Evolutionary conservation across 2,797 vertebrate species (phyloP), one percentile per base, ranked within the genome.

Genomic region (Gallinago solitaria): DNA sequence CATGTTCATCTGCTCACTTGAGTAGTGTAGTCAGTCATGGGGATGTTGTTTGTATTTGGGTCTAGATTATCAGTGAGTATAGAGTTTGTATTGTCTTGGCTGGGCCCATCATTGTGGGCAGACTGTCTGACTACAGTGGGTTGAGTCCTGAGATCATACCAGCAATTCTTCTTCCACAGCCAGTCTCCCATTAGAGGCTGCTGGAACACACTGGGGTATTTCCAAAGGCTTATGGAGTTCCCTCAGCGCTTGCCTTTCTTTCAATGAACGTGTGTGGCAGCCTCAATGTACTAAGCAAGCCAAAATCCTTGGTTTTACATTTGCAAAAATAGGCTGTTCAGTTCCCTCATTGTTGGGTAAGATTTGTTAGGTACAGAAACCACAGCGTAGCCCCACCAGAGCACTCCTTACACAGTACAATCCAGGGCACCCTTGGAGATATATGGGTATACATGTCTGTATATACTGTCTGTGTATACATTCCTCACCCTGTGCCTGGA

Each of bases 61-160:
- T 64, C 53, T 69, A 50, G 89, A 86, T 83, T 96, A 96, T 96
- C 95, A 81, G 95, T 23, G 79, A 95, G 69, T 47, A 83, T 12
- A 92, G 84, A 78, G 96, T 73, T 92, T 50, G 68, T 87, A 94
- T 95, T 94, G 95, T 96, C 87, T 94, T 96, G 91, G 95, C 96
- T 65, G 84, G 78, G 84, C 83, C 89, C 94, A 92, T 96, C 91
- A 47, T 96, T 97, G 95, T 96, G 96, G 95, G 96, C 96, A 97
- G 96, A 96, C 96, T 96, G 94, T 93, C 95, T 96, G 96, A 86
- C 96, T 95, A 50, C 96, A 97, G 95, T 93, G 94, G 95, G 84
- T 88, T 96, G 65, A 89, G 94, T 96, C 95, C 96, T 96, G 95
- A 97, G 89, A 95, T 96, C 95, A 96, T 94, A 97, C 95, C 96